phyloP scores from a whole-genome alignment of 2,797 vertebrate genomes.

The Carcharodon carcharias region DNA sequence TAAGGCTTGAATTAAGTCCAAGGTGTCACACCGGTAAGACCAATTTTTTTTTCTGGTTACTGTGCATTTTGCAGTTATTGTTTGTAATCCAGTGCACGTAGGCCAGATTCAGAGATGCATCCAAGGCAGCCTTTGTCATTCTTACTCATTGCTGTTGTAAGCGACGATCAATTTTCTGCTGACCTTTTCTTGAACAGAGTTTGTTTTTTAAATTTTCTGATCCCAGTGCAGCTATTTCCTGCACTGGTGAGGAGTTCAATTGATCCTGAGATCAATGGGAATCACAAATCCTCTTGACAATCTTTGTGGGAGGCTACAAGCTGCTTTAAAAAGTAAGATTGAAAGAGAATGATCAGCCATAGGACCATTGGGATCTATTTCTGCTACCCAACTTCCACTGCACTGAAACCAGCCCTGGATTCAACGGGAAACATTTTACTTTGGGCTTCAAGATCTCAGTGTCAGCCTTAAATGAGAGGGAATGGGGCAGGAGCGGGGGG shows the following conservation, averaged over 20 bases:
- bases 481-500: too few relatives aligned
- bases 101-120: neutral
- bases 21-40: neutral
- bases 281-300: neutral
- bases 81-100: neutral
- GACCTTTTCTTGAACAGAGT: neutral
- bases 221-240: conserved; percentile 17
- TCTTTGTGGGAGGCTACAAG: neutral
- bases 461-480: too few relatives aligned
- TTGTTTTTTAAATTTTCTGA: neutral
- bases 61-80: neutral
- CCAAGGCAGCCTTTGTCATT: neutral
- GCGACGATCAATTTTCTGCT: conserved; percentile 2
- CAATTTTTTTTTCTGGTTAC: neutral
- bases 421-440: too few relatives aligned
- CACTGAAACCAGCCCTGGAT: neutral
- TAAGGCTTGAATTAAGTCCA: neutral
- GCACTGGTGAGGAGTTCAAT: conserved; percentile 33
- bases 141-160: neutral
- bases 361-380: too few relatives aligned
- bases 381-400: neutral
- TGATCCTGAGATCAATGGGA: conserved; percentile 1
- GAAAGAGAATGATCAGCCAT: neutral
- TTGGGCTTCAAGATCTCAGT: too few relatives aligned
- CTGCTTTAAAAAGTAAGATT: neutral